Percentiles rank a stretch among this genome's conserved stretches.
phyloP scores from a whole-genome alignment of 2,797 vertebrate species.

The Emydoidea blandingii region DNA sequence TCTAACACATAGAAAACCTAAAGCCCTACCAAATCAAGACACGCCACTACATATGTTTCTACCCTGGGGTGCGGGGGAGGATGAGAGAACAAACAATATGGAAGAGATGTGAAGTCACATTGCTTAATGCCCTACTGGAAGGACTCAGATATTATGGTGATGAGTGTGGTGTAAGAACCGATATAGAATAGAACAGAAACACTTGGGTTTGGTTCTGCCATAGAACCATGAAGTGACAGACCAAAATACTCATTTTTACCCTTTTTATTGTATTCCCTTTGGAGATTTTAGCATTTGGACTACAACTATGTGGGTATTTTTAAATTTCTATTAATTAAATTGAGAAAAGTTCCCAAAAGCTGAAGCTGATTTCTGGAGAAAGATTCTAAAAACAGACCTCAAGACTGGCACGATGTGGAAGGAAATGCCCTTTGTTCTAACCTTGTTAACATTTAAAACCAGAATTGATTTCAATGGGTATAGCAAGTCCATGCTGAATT shows the following conservation, averaged over 20 bases:
- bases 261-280: background rate
- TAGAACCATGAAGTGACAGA: background rate
- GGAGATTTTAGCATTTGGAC: conserved; percentile 9
- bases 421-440: background rate
- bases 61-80: too few species aligned
- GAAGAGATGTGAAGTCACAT: too few species aligned
- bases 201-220: background rate
- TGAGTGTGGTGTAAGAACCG: background rate
- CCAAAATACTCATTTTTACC: background rate
- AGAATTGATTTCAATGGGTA: conserved; percentile 29
- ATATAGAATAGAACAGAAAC: background rate
- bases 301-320: background rate
- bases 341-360: background rate
- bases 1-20: too few species aligned
- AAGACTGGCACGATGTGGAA: background rate
- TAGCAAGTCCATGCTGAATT: background rate
- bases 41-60: too few species aligned
- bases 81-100: too few species aligned
- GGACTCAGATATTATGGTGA: background rate
- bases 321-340: background rate
- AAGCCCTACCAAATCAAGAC: too few species aligned
- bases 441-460: conserved; percentile 31
- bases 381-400: background rate
- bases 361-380: background rate
- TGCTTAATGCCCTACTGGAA: too few species aligned